A percentile compares a stretch with the other conserved stretches of the same genome.
Conservation (phyloP, 2,888 invertebrate species). For the Amiota minor region DNA sequence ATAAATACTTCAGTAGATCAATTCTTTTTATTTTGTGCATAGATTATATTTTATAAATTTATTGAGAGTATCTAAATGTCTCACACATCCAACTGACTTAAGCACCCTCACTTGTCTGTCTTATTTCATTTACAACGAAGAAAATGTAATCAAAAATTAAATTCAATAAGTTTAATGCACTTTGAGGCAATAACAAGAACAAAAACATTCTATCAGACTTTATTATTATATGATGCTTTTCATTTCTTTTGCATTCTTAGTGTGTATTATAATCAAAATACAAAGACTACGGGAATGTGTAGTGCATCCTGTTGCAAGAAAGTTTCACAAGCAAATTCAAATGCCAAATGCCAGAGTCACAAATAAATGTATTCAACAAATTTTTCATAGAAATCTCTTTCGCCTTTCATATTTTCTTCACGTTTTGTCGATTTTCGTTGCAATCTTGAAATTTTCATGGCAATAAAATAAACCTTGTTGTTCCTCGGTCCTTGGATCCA, state of each 20-base stretch:
- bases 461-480: no score
- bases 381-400: no score
- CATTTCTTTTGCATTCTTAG: not conserved
- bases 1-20: no score
- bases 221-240: not conserved
- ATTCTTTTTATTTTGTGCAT: no score
- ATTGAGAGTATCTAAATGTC: no score
- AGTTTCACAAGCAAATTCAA: not conserved
- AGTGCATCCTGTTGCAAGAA: no score
- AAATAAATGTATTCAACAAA: not conserved
- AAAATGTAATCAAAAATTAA: conserved; percentile 3
- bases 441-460: not conserved
- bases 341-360: not conserved
- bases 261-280: no score
- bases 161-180: not conserved
- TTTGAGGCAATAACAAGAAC: not conserved
- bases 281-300: not conserved
- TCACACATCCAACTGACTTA: no score
- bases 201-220: not conserved
- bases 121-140: no score
- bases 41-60: no score
- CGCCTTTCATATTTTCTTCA: not conserved
- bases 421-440: not conserved
- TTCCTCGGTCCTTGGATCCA: no score
- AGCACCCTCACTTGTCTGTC: no score